Base-by-base conservation (phyloP, 2,888 invertebrate species). In the Campoletis raptor region DNA sequence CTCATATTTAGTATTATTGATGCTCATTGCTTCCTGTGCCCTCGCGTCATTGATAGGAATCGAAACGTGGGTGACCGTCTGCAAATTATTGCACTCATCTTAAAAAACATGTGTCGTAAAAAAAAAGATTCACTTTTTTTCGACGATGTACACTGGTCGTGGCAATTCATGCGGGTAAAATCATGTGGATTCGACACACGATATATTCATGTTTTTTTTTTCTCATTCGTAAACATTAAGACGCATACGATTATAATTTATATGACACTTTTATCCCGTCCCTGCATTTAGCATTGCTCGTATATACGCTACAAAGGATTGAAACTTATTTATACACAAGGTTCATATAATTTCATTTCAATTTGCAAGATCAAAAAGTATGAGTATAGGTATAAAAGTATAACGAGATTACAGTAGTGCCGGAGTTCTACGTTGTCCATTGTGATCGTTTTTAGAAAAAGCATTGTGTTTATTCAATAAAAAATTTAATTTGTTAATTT, bases 141-240 rank as follows among this genome's bases (percentile, higher is more conserved):
- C 24, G 64, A 6, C 48, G 48, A 12, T 52, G 24, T 52, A n/a
- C 81, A 80, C n/a, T 74, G 80, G 37, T 64, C 45, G 30, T 21
- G 42, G 24, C 36, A 30, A 64, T 77, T 52, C 24, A 87, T 85
- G 83, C 72, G 85, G 83, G 80, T 83, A 10, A 40, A 24, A 30
- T n/a, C 2, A 54, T 21, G 45, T 48, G 6, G 61, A 74, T 70
- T 9, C 6, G 36, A 36, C 21, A 42, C 9, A 52, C 40, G 24
- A 76, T 57, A 24, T 21, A 9, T 12, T 57, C 37, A 10, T 57
- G 21, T 40, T 40, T 21, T 45, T 45, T 12, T 15, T 6, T 45
- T 42, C 30, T 45, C 15, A 1, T 37, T 69, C 69, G 42, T 24
- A n/a, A 7, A 37, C n/a, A 66, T 37, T n/a, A n/a, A 9, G 10